Percentiles rank a stretch among this genome's conserved stretches.
These are phyloP conservation scores for Poecilia picta DNA, from an alignment of 2,797 vertebrate species.

Conservation along the genomic window DNA sequence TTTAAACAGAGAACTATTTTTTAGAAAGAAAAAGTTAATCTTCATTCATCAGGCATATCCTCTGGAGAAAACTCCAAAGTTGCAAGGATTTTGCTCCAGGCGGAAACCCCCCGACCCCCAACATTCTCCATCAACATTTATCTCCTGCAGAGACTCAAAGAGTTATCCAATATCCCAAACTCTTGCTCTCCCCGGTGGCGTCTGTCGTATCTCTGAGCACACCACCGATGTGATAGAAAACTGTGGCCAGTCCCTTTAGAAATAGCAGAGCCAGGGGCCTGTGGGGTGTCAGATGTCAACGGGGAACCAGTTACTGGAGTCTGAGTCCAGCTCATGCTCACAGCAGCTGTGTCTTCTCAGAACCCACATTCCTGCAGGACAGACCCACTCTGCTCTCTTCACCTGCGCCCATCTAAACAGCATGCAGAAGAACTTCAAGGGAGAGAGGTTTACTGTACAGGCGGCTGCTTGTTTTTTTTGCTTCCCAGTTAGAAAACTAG, in stretches of 20 bases:
- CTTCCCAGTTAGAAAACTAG: background rate
- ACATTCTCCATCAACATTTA: background rate
- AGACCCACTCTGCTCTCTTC: slow-evolving; percentile 71
- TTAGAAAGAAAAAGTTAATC: background rate
- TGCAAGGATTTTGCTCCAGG: background rate
- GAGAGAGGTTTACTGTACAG: background rate
- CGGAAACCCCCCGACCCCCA: background rate
- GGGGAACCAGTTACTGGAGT: slow-evolving; percentile 76
- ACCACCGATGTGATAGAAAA: slow-evolving; percentile 39
- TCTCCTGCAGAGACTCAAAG: slow-evolving; percentile 9
- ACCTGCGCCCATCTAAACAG: slow-evolving; percentile 72
- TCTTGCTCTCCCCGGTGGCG: slow-evolving; percentile 27
- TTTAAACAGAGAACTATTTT: background rate
- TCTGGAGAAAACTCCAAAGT: background rate
- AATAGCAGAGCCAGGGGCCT: slow-evolving; percentile 63
- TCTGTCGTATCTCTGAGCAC: slow-evolving; percentile 22
- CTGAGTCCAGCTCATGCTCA: slow-evolving; percentile 51
- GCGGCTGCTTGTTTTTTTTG: background rate
- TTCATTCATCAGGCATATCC: background rate
- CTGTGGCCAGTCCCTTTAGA: slow-evolving; percentile 59
- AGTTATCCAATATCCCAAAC: slow-evolving; percentile 6
- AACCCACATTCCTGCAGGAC: slow-evolving; percentile 78
- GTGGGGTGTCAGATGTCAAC: slow-evolving; percentile 73
- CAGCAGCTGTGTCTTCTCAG: slow-evolving; percentile 81
- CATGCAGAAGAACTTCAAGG: background rate